phyloP scores from a whole-genome alignment of 1,140 invertebrate genomes.

The Cotesia typhae region DNA sequence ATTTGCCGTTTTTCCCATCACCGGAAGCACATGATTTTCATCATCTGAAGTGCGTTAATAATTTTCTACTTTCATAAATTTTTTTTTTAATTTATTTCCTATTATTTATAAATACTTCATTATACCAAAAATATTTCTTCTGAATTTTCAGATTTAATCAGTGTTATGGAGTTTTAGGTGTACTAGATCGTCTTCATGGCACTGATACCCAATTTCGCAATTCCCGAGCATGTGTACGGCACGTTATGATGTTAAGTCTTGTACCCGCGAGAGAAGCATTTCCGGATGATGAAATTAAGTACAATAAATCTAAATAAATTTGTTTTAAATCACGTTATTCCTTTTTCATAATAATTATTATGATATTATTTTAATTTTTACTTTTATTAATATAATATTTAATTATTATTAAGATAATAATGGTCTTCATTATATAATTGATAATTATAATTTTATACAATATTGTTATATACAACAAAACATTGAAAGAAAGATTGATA shows the following conservation, averaged over 20 bases:
- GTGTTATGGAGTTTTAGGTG: constrained; percentile 85
- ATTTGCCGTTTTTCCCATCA: constrained; percentile 87
- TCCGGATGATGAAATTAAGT: constrained; percentile 70
- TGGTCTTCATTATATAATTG: too few species aligned
- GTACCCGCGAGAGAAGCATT: constrained; percentile 77
- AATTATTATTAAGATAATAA: too few species aligned
- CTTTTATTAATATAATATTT: too few species aligned
- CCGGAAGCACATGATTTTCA: constrained; percentile 94
- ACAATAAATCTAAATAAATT: constrained; percentile 30
- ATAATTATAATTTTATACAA: too few species aligned
- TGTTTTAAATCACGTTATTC: too few species aligned
- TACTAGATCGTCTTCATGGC: constrained; percentile 86
- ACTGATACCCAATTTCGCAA: constrained; percentile 82
- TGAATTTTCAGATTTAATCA: constrained; percentile 76
- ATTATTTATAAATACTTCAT: background rate
- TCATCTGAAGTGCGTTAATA: constrained; percentile 78
- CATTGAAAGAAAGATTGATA: too few species aligned
- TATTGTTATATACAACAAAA: too few species aligned
- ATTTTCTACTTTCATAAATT: background rate
- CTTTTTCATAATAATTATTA: too few species aligned
- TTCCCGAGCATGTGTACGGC: constrained; percentile 77
- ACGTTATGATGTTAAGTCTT: constrained; percentile 85
- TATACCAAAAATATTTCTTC: background rate
- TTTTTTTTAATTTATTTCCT: background rate
- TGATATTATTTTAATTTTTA: too few species aligned